These are phyloP conservation scores for Calliscelio sp. DNA, from an alignment of 2,888 invertebrate genomes.

Conservation along the genomic window DNA sequence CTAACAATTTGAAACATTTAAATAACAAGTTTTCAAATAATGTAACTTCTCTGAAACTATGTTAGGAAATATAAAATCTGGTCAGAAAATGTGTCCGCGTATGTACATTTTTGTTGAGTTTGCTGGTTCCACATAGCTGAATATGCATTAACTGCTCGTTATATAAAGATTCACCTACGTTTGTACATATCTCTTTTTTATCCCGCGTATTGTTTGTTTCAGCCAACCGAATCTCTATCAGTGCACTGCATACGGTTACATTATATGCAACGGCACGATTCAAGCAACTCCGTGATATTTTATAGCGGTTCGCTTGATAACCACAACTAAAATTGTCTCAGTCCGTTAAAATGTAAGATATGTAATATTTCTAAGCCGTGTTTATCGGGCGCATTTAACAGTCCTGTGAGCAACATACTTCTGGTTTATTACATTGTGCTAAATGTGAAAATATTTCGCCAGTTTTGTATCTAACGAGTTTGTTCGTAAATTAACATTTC, in stretches of 20 bases:
- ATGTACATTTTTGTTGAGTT: slow-evolving; percentile 8
- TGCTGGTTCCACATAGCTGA: slow-evolving; percentile 4
- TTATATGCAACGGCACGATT: slow-evolving; percentile 67
- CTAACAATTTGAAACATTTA: too few species aligned
- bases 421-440: slow-evolving; percentile 27
- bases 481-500: slow-evolving; percentile 23
- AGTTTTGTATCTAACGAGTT: slow-evolving; percentile 3
- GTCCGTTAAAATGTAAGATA: slow-evolving; percentile 74
- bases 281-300: slow-evolving; percentile 71
- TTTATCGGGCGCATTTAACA: slow-evolving; percentile 52
- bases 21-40: too few species aligned
- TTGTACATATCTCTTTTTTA: slow-evolving; percentile 40
- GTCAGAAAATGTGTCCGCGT: background rate
- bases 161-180: slow-evolving; percentile 43
- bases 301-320: slow-evolving; percentile 76
- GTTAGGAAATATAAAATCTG: background rate
- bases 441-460: slow-evolving; percentile 39
- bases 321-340: slow-evolving; percentile 67
- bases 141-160: slow-evolving; percentile 48
- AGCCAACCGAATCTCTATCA: slow-evolving; percentile 58
- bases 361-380: slow-evolving; percentile 71
- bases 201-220: slow-evolving; percentile 44
- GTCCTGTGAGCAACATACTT: background rate
- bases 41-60: background rate
- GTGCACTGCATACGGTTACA: slow-evolving; percentile 56